phyloP scores from a whole-genome alignment of 2,888 invertebrate species.

The Cheilosia soror region DNA sequence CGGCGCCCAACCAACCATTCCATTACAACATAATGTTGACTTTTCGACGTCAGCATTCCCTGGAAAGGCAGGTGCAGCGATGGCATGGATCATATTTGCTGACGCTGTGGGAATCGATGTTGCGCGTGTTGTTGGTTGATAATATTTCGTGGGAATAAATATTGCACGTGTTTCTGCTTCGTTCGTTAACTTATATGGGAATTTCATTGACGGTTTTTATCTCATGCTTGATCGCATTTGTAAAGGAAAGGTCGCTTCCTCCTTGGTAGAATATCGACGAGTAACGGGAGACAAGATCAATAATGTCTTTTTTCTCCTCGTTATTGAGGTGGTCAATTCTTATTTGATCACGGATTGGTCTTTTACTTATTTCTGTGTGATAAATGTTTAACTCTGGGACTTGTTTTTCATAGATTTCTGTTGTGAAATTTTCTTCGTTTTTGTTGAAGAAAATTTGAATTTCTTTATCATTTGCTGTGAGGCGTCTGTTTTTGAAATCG shows the following conservation, averaged over 20 bases:
- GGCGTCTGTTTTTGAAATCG: too few species aligned
- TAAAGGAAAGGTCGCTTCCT: not conserved
- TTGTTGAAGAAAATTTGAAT: conserved; percentile 24
- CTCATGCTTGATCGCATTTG: not conserved
- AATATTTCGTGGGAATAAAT: too few species aligned
- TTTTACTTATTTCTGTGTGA: conserved; percentile 1
- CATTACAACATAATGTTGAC: too few species aligned
- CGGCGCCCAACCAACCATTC: too few species aligned
- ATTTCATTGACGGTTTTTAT: conserved; percentile 14
- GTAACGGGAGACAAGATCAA: not conserved
- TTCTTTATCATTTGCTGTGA: too few species aligned
- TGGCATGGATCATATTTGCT: too few species aligned
- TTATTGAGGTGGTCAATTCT: not conserved
- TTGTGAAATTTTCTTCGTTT: conserved; percentile 15
- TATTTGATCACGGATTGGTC: conserved; percentile 13
- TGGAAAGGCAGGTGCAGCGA: too few species aligned
- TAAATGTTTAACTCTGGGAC: not conserved
- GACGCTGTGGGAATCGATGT: too few species aligned
- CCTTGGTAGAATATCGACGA: not conserved
- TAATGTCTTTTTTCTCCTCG: conserved; percentile 20
- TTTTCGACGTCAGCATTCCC: too few species aligned
- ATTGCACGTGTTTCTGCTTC: too few species aligned
- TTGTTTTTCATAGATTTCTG: conserved; percentile 6
- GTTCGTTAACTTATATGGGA: too few species aligned
- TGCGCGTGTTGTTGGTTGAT: too few species aligned